Evolutionary conservation across 2,113 vertebrate genomes (phyloP).

Genomic region (Andinoacara biseriatus): DNA sequence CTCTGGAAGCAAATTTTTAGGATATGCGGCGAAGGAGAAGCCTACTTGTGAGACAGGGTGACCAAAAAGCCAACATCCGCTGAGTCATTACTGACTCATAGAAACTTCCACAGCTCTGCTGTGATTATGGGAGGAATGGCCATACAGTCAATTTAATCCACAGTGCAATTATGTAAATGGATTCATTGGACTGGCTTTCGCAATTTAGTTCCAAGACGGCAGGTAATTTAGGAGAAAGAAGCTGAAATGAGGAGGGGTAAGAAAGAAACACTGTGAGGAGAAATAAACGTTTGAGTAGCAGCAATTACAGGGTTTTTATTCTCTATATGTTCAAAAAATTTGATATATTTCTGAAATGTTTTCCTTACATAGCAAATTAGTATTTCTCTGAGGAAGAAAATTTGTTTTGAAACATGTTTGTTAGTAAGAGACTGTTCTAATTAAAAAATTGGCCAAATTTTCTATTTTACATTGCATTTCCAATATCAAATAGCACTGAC

Average conservation of each 20-base stretch:
- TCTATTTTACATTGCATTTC: background rate
- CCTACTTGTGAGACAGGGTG: slow-evolving; percentile 10
- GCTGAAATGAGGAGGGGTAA: slow-evolving; percentile 20
- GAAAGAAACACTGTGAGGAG: slow-evolving; percentile 1
- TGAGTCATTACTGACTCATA: slow-evolving; percentile 59
- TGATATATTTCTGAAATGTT: background rate
- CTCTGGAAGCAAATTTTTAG: slow-evolving; percentile 16
- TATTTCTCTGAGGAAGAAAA: background rate
- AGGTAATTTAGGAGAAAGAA: slow-evolving; percentile 54
- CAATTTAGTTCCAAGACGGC: slow-evolving; percentile 54
- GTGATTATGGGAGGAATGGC: slow-evolving; percentile 3
- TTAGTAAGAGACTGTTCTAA: background rate
- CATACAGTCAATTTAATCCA: slow-evolving; percentile 43
- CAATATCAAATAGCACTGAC: slow-evolving; percentile 26
- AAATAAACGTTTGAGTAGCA: background rate
- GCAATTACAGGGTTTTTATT: background rate
- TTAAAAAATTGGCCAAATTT: background rate
- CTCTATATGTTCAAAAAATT: background rate
- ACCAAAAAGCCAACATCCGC: slow-evolving; percentile 31
- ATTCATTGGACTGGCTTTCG: slow-evolving; percentile 58
- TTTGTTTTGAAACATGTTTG: background rate
- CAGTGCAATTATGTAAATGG: slow-evolving; percentile 74
- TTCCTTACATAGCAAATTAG: background rate
- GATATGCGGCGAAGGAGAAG: slow-evolving; percentile 15
- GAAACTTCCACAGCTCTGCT: slow-evolving; percentile 20